Conservation (phyloP, 2,888 invertebrate genomes). For the Sesia bembeciformis region DNA sequence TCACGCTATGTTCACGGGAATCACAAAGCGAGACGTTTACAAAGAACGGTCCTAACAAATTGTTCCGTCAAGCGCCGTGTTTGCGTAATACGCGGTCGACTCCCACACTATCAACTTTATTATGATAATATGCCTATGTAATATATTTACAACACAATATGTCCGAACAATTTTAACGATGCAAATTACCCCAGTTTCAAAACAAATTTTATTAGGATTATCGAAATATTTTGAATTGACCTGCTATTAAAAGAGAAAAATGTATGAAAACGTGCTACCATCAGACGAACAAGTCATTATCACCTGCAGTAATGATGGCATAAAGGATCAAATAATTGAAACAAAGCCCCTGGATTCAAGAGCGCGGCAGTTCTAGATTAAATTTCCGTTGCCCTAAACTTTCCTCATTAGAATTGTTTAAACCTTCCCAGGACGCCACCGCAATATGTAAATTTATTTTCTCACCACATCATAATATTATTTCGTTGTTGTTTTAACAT, state of each 20-base stretch:
- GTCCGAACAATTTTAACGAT: too few relatives aligned
- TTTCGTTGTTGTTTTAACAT: too few relatives aligned
- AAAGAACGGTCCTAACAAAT: constrained; percentile 65
- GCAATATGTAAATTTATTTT: constrained; percentile 11
- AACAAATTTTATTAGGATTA: too few relatives aligned
- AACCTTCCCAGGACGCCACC: constrained; percentile 19
- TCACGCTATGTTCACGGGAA: constrained; percentile 55
- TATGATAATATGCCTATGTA: neutral
- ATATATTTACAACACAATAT: neutral
- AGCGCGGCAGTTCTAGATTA: constrained; percentile 24
- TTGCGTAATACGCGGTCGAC: constrained; percentile 46
- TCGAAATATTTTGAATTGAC: too few relatives aligned
- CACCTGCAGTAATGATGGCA: neutral
- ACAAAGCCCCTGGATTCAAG: neutral
- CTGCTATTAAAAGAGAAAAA: too few relatives aligned
- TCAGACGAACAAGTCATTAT: too few relatives aligned
- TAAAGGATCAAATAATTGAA: neutral
- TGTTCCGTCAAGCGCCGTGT: constrained; percentile 54
- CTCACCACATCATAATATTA: neutral
- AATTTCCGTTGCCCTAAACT: constrained; percentile 26
- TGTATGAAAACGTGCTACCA: too few relatives aligned
- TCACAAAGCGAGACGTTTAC: constrained; percentile 64
- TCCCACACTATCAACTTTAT: constrained; percentile 28
- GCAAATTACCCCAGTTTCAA: too few relatives aligned
- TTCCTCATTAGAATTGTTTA: constrained; percentile 40